phyloP scores from a whole-genome alignment of 2,888 invertebrate species.

The Euplexia lucipara region DNA sequence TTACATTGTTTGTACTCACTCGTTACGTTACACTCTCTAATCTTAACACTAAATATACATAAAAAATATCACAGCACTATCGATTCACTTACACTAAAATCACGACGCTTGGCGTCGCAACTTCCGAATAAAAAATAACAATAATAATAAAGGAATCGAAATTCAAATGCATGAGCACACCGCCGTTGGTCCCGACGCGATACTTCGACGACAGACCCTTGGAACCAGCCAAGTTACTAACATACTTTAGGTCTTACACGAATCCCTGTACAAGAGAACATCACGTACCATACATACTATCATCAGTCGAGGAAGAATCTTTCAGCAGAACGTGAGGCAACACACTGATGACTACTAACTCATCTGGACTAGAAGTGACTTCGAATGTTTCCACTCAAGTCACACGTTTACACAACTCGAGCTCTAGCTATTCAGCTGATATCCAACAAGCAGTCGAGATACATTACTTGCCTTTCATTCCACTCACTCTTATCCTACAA shows the following conservation, averaged over 20 bases:
- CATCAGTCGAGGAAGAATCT: slow-evolving; percentile 38
- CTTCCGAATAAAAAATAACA: slow-evolving; percentile 76
- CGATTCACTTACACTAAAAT: slow-evolving; percentile 89
- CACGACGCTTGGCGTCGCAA: slow-evolving; percentile 84
- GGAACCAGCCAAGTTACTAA: slow-evolving; percentile 34
- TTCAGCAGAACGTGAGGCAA: slow-evolving; percentile 36
- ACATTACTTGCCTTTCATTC: slow-evolving; percentile 35
- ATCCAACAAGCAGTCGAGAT: slow-evolving; percentile 23
- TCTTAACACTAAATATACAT: slow-evolving; percentile 89
- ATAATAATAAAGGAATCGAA: slow-evolving; percentile 86
- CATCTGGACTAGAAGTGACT: slow-evolving; percentile 58
- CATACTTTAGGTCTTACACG: slow-evolving; percentile 33
- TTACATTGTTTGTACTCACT: slow-evolving; percentile 87
- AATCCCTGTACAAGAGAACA: slow-evolving; percentile 52
- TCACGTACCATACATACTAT: slow-evolving; percentile 19
- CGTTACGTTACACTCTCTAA: slow-evolving; percentile 82
- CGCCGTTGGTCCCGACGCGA: slow-evolving; percentile 68
- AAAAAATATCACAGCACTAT: slow-evolving; percentile 91
- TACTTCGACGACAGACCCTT: slow-evolving; percentile 23
- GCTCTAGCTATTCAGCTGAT: slow-evolving; percentile 27
- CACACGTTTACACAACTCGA: slow-evolving; percentile 31
- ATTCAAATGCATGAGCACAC: slow-evolving; percentile 82
- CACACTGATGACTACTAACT: slow-evolving; percentile 50
- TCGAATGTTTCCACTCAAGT: slow-evolving; percentile 29
- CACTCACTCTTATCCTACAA: slow-evolving; percentile 24